Evolutionary conservation across 2,113 vertebrate genomes (phyloP).

Genomic region (Struthio camelus): DNA sequence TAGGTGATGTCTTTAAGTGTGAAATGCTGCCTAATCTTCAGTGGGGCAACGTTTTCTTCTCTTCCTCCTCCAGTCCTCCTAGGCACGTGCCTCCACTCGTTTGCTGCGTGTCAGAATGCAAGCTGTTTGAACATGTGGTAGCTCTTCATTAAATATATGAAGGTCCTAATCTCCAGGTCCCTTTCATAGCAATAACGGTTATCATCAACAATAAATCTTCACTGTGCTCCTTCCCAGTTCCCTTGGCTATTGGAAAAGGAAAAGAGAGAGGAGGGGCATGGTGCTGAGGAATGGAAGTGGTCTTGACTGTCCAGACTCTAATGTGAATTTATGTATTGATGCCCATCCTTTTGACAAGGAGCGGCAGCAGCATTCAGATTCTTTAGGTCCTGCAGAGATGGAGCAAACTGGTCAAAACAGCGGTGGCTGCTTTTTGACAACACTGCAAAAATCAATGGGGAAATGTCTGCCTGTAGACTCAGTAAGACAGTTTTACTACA

Average conservation of each 20-base stretch:
- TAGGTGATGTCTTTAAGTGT: neutral
- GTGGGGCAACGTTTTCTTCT: neutral
- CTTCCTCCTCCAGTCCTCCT: neutral
- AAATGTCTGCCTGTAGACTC: neutral
- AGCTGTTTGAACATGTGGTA: neutral
- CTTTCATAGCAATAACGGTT: neutral
- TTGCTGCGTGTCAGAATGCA: neutral
- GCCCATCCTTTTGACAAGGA: neutral
- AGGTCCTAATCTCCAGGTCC: neutral
- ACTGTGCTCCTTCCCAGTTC: rapidly evolving
- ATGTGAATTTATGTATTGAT: neutral
- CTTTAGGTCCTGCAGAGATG: neutral
- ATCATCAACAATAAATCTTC: neutral
- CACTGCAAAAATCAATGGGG: neutral
- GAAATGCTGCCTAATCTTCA: neutral
- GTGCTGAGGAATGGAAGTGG: neutral
- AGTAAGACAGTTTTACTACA: neutral
- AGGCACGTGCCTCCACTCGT: neutral
- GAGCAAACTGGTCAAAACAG: neutral
- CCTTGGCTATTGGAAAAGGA: neutral
- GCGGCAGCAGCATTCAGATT: neutral
- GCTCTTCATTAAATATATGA: neutral
- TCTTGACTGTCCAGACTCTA: neutral
- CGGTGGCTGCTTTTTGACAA: neutral
- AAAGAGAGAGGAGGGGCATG: neutral